These are phyloP conservation scores for Corythornis vintsioides DNA, from an alignment of 2,113 vertebrate species.

Conservation along the genomic window DNA sequence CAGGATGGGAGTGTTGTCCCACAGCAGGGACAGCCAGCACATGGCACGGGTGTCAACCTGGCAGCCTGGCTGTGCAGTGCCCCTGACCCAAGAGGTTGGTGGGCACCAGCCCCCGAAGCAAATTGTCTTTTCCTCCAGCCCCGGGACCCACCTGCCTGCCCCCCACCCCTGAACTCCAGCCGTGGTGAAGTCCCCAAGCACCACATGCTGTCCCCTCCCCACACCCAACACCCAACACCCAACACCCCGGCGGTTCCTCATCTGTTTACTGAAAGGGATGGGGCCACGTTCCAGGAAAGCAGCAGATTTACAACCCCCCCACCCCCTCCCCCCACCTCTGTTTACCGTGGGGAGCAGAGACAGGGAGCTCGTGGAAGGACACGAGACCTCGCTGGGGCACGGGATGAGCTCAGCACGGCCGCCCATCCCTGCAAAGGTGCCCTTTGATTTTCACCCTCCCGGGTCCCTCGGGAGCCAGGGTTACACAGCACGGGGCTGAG, in stretches of 20 bases:
- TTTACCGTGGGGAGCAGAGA: background rate
- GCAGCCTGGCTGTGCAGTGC: background rate
- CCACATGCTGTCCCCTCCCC: background rate
- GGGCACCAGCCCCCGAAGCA: background rate
- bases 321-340: background rate
- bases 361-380: fast-evolving
- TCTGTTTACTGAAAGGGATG: background rate
- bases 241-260: fast-evolving
- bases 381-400: fast-evolving
- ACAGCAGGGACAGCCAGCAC: background rate
- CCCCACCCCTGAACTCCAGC: background rate
- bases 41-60: background rate
- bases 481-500: fast-evolving
- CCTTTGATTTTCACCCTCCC: background rate
- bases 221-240: background rate
- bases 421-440: background rate
- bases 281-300: background rate
- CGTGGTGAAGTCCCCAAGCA: fast-evolving
- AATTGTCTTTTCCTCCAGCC: background rate
- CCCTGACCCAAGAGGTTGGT: background rate
- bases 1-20: fast-evolving
- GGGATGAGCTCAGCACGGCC: background rate
- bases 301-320: background rate
- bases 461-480: fast-evolving
- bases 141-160: fast-evolving